These are phyloP conservation scores for Phytoseiulus persimilis DNA, from an alignment of 2,888 invertebrate species.

Conservation along the genomic window DNA sequence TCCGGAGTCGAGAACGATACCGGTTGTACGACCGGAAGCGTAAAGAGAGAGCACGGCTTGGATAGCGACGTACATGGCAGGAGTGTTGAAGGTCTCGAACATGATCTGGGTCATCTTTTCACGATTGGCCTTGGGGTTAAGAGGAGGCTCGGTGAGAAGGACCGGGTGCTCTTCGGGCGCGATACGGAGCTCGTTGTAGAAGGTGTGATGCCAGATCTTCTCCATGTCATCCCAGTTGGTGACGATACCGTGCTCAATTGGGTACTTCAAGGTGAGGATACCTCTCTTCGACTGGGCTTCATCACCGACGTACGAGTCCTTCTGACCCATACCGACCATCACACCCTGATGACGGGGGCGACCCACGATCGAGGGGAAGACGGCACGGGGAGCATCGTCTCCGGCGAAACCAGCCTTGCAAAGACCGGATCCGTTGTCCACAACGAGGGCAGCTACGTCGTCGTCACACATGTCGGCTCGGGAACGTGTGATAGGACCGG, in stretches of 20 bases:
- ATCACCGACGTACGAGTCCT: slow-evolving; percentile 90
- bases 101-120: slow-evolving; percentile 72
- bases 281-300: slow-evolving; percentile 78
- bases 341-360: slow-evolving; percentile 54
- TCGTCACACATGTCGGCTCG: slow-evolving; percentile 49
- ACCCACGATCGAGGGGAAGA: slow-evolving; percentile 54
- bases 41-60: slow-evolving; percentile 85
- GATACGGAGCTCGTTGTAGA: slow-evolving; percentile 53
- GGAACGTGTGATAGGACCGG: not conserved
- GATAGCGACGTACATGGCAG: slow-evolving; percentile 89
- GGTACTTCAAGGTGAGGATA: slow-evolving; percentile 55
- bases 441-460: slow-evolving; percentile 52
- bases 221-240: slow-evolving; percentile 56
- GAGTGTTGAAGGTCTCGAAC: slow-evolving; percentile 74
- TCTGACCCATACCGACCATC: slow-evolving; percentile 97
- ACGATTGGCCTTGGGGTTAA: slow-evolving; percentile 84
- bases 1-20: slow-evolving; percentile 88
- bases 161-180: slow-evolving; percentile 59
- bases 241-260: slow-evolving; percentile 56
- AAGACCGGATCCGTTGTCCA: slow-evolving; percentile 53
- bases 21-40: slow-evolving; percentile 90
- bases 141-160: slow-evolving; percentile 76
- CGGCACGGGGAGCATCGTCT: slow-evolving; percentile 54
- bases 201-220: slow-evolving; percentile 53
- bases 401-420: slow-evolving; percentile 55